Evolutionary conservation across 92 coral and sea anemone species (phyloP).

Genomic region (Palythoa caribaeorum): DNA sequence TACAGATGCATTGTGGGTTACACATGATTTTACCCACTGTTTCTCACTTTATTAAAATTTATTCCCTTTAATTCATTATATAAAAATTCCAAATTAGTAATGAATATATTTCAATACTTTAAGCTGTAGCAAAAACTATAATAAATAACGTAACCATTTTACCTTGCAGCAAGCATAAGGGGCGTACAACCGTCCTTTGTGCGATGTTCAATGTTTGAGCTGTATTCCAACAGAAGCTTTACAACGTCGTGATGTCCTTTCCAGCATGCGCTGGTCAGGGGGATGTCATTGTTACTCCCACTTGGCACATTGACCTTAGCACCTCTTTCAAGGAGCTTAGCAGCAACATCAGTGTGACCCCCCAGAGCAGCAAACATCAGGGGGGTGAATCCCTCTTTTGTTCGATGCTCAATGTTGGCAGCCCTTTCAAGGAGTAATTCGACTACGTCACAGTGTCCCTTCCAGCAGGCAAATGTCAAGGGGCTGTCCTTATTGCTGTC

Average conservation of each 20-base stretch:
- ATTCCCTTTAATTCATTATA: neutral
- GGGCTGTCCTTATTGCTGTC: constrained; percentile 99
- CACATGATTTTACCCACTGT: neutral
- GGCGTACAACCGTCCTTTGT: constrained; percentile 99
- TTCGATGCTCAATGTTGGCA: constrained; percentile 99
- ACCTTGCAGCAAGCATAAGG: constrained; percentile 98
- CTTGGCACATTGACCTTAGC: constrained; percentile 99
- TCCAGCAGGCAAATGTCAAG: constrained; percentile 99
- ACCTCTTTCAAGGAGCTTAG: constrained; percentile 87
- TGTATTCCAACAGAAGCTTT: constrained; percentile 90
- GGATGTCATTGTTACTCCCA: constrained; percentile 98
- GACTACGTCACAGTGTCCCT: constrained; percentile 99
- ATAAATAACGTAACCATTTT: neutral
- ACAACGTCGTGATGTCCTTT: constrained; percentile 99
- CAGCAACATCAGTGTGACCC: constrained; percentile 98
- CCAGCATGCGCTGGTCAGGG: constrained; percentile 99
- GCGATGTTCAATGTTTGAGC: constrained; percentile 96
- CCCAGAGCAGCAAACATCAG: constrained; percentile 99
- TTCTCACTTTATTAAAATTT: neutral
- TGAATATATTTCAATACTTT: neutral
- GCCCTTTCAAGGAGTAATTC: constrained; percentile 89
- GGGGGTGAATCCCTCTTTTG: constrained; percentile 99
- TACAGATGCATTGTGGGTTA: neutral
- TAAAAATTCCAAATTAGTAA: neutral
- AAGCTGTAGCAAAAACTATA: neutral